Base-by-base conservation (phyloP, 2,888 invertebrate genomes). In the Hermaeophaga mercurialis region DNA sequence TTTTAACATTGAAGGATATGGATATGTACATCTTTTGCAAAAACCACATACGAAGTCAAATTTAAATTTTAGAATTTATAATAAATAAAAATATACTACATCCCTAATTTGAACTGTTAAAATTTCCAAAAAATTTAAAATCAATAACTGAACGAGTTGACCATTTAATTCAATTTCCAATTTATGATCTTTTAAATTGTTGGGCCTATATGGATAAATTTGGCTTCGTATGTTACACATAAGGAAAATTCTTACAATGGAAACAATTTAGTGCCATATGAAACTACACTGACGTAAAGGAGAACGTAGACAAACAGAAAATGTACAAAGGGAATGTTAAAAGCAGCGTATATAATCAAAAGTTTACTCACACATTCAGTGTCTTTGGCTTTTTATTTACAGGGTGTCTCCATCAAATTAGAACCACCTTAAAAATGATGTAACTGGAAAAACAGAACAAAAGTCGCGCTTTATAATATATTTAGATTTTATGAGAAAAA, bases 191-290 rank as follows among this genome's bases (percentile, higher is more conserved):
- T 11, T 36, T 14, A 36, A 11, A 6, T 19, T 41, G 17, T 17
- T 9, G 8, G 7, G n/a, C 6, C 14, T 26, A 8, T 4, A 24
- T 6, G 24, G 5, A 18, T 7, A 38, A 54, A 45, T 38, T 22
- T 45, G 56, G 45, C 44, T 56, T 45, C 39, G 39, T 41, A 44
- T 15, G 8, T 15, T 24, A 6, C 7, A 19, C 38, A 50, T 36
- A 22, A 55, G 34, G 31, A 56, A 56, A 41, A 56, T 38, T n/a
- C 17, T 31, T 70, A 68, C 66, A 44, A 38, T 41, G 50, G 59
- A 62, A 59, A 44, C 54, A 65, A 66, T 62, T 73, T 72, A 73
- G 73, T 72, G 73, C 73, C 73, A 71, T 73, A 71, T 66, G 73
- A 73, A 73, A 73, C 73, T 71, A 72, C 73, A 61, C 62, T 41